phyloP scores from a whole-genome alignment of 2,113 vertebrate genomes.

The Thryonomys swinderianus region DNA sequence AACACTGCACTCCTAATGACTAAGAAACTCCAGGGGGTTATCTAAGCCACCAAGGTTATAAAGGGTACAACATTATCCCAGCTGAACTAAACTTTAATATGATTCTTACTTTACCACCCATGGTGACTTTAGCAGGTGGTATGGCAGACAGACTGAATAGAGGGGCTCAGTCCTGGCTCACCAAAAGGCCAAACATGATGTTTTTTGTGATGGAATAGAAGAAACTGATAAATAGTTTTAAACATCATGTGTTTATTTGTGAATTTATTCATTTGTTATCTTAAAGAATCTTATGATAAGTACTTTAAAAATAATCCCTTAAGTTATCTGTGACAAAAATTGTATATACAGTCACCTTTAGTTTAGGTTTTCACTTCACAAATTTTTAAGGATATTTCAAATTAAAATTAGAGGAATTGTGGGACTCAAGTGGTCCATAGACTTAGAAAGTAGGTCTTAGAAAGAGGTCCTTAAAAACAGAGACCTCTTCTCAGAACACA shows the following conservation, averaged over 20 bases:
- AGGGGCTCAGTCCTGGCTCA: not conserved
- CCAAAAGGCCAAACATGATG: not conserved
- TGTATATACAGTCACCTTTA: not conserved
- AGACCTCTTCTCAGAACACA: conserved; percentile 10
- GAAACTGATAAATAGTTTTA: conserved; percentile 46
- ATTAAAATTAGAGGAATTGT: not conserved
- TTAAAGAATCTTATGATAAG: conserved; percentile 22
- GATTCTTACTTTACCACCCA: conserved; percentile 28
- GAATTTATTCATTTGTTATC: conserved; percentile 18
- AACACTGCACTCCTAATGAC: conserved; percentile 46
- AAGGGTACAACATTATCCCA: conserved; percentile 35
- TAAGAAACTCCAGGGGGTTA: conserved; percentile 43
- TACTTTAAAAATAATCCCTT: conserved; percentile 33
- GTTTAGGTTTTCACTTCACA: not conserved
- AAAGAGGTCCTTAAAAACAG: not conserved
- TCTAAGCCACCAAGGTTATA: conserved; percentile 39
- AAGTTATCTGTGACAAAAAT: conserved; percentile 23
- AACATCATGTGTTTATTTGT: not conserved
- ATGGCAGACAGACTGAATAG: not conserved
- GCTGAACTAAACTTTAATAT: conserved; percentile 48
- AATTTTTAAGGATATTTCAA: not conserved
- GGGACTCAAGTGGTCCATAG: not conserved
- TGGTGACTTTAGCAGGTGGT: conserved; percentile 4
- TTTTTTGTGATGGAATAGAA: conserved; percentile 14
- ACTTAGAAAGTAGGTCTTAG: not conserved